Evolutionary conservation across 2,888 invertebrate species (phyloP).

Genomic region (Acrobasis repandana): DNA sequence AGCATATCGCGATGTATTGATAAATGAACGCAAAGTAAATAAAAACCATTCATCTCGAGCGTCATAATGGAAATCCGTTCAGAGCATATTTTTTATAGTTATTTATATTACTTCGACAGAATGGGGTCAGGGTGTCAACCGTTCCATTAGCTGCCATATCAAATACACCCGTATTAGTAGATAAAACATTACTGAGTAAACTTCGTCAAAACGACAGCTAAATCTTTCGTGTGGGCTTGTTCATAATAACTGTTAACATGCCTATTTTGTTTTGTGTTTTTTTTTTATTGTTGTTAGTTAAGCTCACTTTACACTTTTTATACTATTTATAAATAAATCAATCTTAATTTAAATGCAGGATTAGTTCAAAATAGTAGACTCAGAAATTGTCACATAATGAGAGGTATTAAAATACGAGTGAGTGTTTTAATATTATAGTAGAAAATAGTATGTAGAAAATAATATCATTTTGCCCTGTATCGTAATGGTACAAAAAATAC

Average conservation of each 20-base stretch:
- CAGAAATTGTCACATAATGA: too few species aligned
- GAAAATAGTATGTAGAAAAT: too few species aligned
- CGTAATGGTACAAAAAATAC: too few species aligned
- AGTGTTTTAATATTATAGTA: too few species aligned
- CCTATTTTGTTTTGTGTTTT: not conserved
- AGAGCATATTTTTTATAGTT: not conserved
- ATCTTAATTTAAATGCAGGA: too few species aligned
- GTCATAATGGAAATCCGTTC: constrained; percentile 14
- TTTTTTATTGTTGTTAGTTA: not conserved
- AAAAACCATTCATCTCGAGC: constrained; percentile 6
- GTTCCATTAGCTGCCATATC: constrained; percentile 63
- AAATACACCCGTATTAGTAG: constrained; percentile 42
- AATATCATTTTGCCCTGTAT: too few species aligned
- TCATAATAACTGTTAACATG: not conserved
- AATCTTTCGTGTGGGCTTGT: constrained; percentile 13
- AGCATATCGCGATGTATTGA: not conserved
- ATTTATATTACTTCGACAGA: constrained; percentile 20
- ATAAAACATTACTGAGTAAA: constrained; percentile 53
- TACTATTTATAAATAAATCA: too few species aligned
- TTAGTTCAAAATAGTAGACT: too few species aligned
- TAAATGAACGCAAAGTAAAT: constrained; percentile 2
- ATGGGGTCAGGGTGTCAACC: constrained; percentile 35
- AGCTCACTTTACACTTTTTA: not conserved
- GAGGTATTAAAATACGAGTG: too few species aligned
- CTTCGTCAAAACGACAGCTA: constrained; percentile 55